Base-by-base conservation (phyloP, 2,113 vertebrate genomes). In the Mola mola region DNA sequence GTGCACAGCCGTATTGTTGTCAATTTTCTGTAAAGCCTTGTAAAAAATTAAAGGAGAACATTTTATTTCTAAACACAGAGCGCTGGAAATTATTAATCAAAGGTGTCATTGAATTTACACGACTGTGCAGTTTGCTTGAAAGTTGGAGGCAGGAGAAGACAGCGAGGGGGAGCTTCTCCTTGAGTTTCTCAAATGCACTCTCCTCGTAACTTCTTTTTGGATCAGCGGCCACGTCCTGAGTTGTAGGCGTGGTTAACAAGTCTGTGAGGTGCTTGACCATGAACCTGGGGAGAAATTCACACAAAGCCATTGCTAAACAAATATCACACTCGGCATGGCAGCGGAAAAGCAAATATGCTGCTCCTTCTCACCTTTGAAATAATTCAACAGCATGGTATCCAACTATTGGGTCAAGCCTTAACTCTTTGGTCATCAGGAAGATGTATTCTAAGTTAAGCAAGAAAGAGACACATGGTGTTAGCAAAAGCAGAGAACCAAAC, bases 81-180 rank as follows among this genome's bases (percentile, higher is more conserved):
- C 15, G 3, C 3, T 17, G 4, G 11, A 11, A 36, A 1, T 11
- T n/a, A 33, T 15, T n/a, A 1, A 36, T 4, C 3, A 1, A 1
- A 15, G 2, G 24, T 13, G 5, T 12, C 2, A 8, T 19, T 16
- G 38, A 49, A 79, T 93, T 87, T 90, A 97, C 97, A 0, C 84
- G 88, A 34, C 88, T 90, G 66, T 94, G 92, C 42, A 98, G 78
- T 78, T 99, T 99, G 92, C 94, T 98, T 0, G 96, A 95, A 17
- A 98, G 88, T 76, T 97, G 97, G 12, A 98, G 24, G 4, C 95
- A 96, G 0, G 96, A 94, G 71, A 96, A 90, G 4, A 98, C 63
- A 0, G 92, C 86, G 48, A 98, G 85, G 5, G 89, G 72, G 65
- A 95, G 93, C 16, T 89, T 92, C 24, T 86, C 52, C 7, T 44